Conservation (phyloP, 2,113 vertebrate species). For the Peromyscus maniculatus region DNA sequence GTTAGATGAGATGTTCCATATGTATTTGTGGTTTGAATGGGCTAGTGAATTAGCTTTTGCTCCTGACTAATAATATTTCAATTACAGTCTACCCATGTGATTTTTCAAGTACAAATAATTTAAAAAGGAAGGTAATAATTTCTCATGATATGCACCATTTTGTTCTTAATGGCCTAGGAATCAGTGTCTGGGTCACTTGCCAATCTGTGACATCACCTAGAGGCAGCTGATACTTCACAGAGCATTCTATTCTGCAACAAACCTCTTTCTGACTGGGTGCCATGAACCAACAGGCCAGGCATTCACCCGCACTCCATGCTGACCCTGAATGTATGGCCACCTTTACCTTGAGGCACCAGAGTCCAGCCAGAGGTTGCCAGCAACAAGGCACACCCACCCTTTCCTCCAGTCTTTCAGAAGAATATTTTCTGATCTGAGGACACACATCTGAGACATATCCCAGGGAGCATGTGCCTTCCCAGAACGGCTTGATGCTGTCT, state of each 20-base stretch:
- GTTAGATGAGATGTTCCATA: neutral
- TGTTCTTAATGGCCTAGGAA: neutral
- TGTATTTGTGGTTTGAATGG: neutral
- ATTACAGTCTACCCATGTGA: no score
- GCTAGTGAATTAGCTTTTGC: neutral
- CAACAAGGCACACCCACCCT: neutral
- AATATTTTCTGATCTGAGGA: neutral
- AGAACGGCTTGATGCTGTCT: neutral
- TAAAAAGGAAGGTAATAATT: neutral
- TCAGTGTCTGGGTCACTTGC: neutral
- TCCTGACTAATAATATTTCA: neutral
- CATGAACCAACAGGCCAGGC: rapidly evolving
- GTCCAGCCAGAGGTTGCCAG: neutral
- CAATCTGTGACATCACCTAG: neutral
- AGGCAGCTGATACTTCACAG: no score
- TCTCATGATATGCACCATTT: neutral
- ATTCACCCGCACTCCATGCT: rapidly evolving
- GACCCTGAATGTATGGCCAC: neutral
- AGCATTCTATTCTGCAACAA: rapidly evolving
- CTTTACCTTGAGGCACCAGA: neutral
- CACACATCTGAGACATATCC: neutral
- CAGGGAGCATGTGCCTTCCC: neutral
- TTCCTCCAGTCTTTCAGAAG: neutral
- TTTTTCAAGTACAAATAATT: neutral
- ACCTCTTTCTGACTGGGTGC: neutral